phyloP scores from a whole-genome alignment of 1,140 invertebrate genomes.

The Zophobas morio region DNA sequence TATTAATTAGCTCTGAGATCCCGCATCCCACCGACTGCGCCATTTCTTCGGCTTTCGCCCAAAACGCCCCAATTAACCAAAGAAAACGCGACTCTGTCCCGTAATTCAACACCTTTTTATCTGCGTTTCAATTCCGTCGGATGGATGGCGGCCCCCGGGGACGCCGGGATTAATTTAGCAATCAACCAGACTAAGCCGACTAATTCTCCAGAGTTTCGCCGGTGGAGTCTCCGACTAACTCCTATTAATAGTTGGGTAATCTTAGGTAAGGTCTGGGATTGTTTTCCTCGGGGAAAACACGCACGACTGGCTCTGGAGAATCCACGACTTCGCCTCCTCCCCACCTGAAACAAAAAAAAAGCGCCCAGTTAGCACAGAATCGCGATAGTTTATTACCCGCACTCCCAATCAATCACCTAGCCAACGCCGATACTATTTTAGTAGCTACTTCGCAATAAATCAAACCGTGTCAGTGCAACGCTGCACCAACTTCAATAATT shows the following conservation, averaged over 20 bases:
- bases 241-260: constrained; percentile 37
- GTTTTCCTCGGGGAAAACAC: constrained; percentile 28
- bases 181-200: constrained; percentile 19
- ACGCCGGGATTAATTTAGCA: constrained; percentile 32
- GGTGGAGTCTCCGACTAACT: constrained; percentile 17
- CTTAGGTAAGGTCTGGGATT: constrained; percentile 36
- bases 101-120: constrained; percentile 1
- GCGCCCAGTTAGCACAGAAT: not conserved
- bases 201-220: constrained; percentile 28
- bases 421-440: not conserved
- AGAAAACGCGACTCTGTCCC: not conserved
- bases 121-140: constrained; percentile 1
- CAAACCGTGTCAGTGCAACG: constrained; percentile 29
- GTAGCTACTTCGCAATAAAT: constrained; percentile 28
- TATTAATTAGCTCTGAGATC: constrained; percentile 3
- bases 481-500: constrained; percentile 43
- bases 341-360: too few relatives aligned
- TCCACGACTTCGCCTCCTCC: not conserved
- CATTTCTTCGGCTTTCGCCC: not conserved
- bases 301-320: constrained; percentile 25
- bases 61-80: not conserved
- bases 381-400: not conserved
- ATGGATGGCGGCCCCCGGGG: not conserved
- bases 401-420: too few relatives aligned
- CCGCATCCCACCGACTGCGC: not conserved